A percentile compares a stretch with the other conserved stretches of the same genome.
These are phyloP conservation scores for Drosophila bipectinata DNA, from an alignment of 1,140 invertebrate genomes.

Conservation along the genomic window DNA sequence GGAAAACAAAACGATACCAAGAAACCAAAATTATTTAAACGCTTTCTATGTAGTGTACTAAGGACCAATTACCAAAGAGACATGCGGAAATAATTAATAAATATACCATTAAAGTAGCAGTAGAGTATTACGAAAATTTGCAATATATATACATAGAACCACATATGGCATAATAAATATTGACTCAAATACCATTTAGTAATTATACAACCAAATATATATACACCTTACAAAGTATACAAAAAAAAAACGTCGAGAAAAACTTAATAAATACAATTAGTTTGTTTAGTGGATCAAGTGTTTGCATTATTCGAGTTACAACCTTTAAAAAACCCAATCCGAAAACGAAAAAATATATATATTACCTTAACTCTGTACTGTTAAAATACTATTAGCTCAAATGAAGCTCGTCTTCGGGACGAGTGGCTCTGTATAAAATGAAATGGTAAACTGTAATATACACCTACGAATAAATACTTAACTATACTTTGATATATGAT, in stretches of 20 bases:
- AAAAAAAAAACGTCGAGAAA: constrained; percentile 28
- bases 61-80: constrained; percentile 78
- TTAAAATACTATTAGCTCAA: constrained; percentile 66
- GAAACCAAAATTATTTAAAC: constrained; percentile 52
- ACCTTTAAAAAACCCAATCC: constrained; percentile 15
- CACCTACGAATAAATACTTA: constrained; percentile 52
- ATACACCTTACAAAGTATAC: constrained; percentile 42
- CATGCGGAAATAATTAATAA: constrained; percentile 50
- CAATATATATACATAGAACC: constrained; percentile 57
- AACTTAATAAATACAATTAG: constrained; percentile 53
- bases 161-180: constrained; percentile 58
- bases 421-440: constrained; percentile 60
- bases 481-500: constrained; percentile 79
- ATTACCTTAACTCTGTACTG: constrained; percentile 37
- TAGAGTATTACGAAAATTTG: constrained; percentile 52
- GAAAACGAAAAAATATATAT: constrained; percentile 15
- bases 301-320: constrained; percentile 74
- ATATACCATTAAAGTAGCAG: constrained; percentile 37
- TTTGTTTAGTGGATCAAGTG: constrained; percentile 72
- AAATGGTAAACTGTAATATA: constrained; percentile 66
- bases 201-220: constrained; percentile 67
- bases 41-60: constrained; percentile 81
- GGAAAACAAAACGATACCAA: constrained; percentile 51
- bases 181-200: constrained; percentile 77
- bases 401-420: constrained; percentile 18